Conservation (phyloP, 1,140 invertebrate genomes). For the Antheraea pernyi region DNA sequence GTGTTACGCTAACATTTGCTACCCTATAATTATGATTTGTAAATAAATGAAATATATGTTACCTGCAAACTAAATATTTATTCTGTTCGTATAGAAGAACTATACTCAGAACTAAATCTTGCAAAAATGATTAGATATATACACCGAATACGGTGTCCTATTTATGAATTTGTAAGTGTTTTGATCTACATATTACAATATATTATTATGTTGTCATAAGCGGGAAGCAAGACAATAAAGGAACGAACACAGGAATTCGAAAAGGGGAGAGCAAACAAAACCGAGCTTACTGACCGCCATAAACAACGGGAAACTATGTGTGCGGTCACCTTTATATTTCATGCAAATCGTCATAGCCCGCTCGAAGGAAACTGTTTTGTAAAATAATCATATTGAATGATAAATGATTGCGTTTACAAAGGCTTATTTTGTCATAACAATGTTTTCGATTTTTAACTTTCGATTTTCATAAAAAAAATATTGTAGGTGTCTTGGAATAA, state of each 20-base stretch:
- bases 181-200: conserved; percentile 59
- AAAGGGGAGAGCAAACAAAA: conserved; percentile 55
- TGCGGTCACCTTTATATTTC: conserved; percentile 77
- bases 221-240: conserved; percentile 76
- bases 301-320: conserved; percentile 73
- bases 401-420: conserved; percentile 33
- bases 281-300: conserved; percentile 64
- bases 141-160: too few species aligned
- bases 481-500: too few species aligned
- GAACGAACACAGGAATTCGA: conserved; percentile 66
- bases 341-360: conserved; percentile 62
- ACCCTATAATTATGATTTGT: too few species aligned
- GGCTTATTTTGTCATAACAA: not conserved
- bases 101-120: too few species aligned
- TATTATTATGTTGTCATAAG: conserved; percentile 63
- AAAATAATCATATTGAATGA: conserved; percentile 49
- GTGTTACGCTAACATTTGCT: too few species aligned
- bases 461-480: too few species aligned
- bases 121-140: too few species aligned
- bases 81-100: too few species aligned
- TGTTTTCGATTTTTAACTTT: too few species aligned
- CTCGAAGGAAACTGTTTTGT: conserved; percentile 47
- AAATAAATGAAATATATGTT: too few species aligned
- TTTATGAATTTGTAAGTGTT: not conserved
- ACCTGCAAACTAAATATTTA: too few species aligned